Evolutionary conservation across 2,888 invertebrate species (phyloP), one percentile per base, ranked within the genome.

Genomic region (Xestobium rufovillosum): DNA sequence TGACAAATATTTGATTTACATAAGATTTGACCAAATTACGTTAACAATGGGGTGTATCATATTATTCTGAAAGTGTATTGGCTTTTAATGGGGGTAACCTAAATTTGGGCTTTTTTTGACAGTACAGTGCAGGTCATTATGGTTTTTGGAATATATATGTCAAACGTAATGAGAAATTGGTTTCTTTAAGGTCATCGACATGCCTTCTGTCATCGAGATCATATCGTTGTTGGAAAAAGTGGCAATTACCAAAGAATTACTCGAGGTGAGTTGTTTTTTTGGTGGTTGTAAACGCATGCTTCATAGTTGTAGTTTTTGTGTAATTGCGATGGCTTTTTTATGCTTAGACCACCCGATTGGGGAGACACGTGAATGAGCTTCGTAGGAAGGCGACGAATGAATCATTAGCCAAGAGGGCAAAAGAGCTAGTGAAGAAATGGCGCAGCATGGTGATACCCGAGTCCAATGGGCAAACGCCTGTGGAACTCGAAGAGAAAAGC

Each of bases 391-490:
- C 90, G 26, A 75, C 73, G 40, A 85, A 91, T 65, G 86, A 88
- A 50, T 75, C 76, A 42, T 71, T 95, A 62, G 90, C 92, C 35
- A 82, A 85, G 57, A 77, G 94, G 49, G 88, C 91, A 39, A 95
- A 94, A 68, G 86, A 86, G 60, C 73, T 95, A 62, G 81, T 95
- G 38, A 89, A 90, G 57, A 76, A 83, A 68, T 95, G 95, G 95
- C 80, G 94, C 54, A 84, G 84, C 68, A 78, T 88, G 68, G 80
- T 92, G 53, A 71, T 84, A 57, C 83, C 82, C 12, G 63, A 63
- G 19, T 54, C 59, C 12, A 64, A 65, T 42, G 64, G 65, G 14
- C 61, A 63, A 43, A n/a, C n/a, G n/a, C n/a, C n/a, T n/a, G n/a
- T n/a, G n/a, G 28, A 51, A 37, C 36, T 34, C 9, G 19, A 17